Conservation (phyloP, 2,888 invertebrate genomes). For the Limnephilus auricula region DNA sequence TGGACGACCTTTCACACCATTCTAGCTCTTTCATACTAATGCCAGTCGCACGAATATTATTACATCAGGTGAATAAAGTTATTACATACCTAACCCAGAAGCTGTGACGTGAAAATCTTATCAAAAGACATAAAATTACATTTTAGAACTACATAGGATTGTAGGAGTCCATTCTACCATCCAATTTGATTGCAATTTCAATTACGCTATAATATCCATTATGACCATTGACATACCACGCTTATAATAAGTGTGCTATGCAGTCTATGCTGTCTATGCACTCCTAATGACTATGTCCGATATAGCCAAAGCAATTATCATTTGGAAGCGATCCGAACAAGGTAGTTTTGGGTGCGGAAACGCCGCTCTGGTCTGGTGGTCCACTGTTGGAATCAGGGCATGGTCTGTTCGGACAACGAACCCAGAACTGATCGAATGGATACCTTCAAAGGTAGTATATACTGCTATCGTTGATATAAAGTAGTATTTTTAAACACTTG, state of each 20-base stretch:
- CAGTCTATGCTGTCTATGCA: not conserved
- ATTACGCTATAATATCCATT: not conserved
- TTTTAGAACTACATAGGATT: too few species aligned
- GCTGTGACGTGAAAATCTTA: too few species aligned
- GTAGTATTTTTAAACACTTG: not conserved
- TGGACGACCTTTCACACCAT: too few species aligned
- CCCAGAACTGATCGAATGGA: not conserved
- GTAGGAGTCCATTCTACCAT: not conserved
- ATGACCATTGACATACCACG: not conserved
- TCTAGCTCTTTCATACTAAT: too few species aligned
- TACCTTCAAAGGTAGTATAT: constrained; percentile 9
- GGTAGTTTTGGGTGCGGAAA: constrained; percentile 1
- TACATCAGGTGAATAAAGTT: too few species aligned
- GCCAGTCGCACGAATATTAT: too few species aligned
- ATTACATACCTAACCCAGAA: too few species aligned
- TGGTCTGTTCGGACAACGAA: not conserved
- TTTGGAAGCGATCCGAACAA: not conserved
- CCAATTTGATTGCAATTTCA: not conserved
- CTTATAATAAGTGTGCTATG: not conserved
- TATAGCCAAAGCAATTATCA: not conserved
- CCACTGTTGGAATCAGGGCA: not conserved
- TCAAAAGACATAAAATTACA: not conserved
- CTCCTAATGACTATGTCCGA: not conserved
- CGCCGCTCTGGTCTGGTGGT: not conserved
- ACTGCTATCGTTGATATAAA: too few species aligned